Conservation (phyloP, 2,797 vertebrate genomes). For the Odontamblyopus rebecca region DNA sequence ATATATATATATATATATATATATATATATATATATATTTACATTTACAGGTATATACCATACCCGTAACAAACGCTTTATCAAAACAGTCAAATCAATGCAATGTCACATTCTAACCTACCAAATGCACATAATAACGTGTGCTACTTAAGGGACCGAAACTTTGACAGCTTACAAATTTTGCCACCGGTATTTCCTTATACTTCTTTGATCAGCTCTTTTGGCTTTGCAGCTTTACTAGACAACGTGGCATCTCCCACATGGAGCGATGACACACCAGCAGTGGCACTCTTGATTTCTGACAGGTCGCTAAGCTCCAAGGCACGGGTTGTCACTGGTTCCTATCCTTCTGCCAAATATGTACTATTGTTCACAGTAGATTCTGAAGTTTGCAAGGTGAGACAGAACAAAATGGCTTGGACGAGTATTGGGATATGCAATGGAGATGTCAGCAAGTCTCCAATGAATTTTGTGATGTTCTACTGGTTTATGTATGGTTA, state of each 20-base stretch:
- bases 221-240: neutral
- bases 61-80: neutral
- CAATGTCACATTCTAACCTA: too few relatives aligned
- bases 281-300: conserved; percentile 16
- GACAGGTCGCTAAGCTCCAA: conserved; percentile 13
- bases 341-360: neutral
- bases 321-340: conserved; percentile 2
- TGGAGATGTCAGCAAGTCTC: neutral
- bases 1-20: too few relatives aligned
- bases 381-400: neutral
- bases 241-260: conserved; percentile 2
- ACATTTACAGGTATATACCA: too few relatives aligned
- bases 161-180: conserved; percentile 2
- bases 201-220: conserved; percentile 7
- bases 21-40: too few relatives aligned
- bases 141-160: neutral
- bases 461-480: neutral
- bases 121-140: neutral
- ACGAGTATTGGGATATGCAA: neutral
- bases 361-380: neutral
- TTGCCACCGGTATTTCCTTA: neutral
- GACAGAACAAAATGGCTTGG: neutral
- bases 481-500: neutral
- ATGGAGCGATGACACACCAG: conserved; percentile 17
- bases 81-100: neutral